Base-by-base conservation (phyloP, 2,888 invertebrate species). In the Hydrotaea cyrtoneurina region DNA sequence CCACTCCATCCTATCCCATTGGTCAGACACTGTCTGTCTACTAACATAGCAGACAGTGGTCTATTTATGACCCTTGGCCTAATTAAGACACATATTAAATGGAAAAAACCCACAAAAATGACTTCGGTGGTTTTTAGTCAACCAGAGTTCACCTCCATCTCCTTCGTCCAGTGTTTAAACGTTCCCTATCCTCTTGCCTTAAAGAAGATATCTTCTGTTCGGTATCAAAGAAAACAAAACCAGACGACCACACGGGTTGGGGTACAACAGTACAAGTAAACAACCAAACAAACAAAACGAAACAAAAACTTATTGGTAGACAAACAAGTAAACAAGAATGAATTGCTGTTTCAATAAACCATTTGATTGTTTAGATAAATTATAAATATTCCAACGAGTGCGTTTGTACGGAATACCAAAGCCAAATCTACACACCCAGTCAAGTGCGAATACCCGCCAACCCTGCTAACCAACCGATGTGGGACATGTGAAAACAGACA, bases 341-440 rank as follows among this genome's bases (percentile, higher is more conserved):
- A 69, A 46, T 46, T 69, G 69, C 23, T 69, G 46, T 69, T 69
- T 69, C 69, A 69, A 69, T 46, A 69, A 69, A 46, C 69, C 13
- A 69, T 69, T 69, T 46, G 23, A 69, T 69, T 69, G 23, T 69
- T 46, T 69, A 66, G 66, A 23, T 15, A 59, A 57, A 19, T 21
- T 57, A 31, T 31, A 31, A 31, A 31, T 31, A 31, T 31, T 31
- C 31, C 2, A 31, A 31, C 31, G 31, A 31, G 31, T 31, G 31
- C 31, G 31, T 50, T 15, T 50, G 50, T 3, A 50, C 2, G 1
- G 50, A n/a, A 50, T 50, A 50, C n/a, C n/a, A n/a, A n/a, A n/a
- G 43, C 43, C 43, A n/a, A n/a, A n/a, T 31, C 31, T 31, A n/a
- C 43, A n/a, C 43, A 43, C 43, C 50, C 50, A n/a, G 50, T 2